Evolutionary conservation across 2,888 invertebrate genomes (phyloP).

Genomic region (Morpho achilles): DNA sequence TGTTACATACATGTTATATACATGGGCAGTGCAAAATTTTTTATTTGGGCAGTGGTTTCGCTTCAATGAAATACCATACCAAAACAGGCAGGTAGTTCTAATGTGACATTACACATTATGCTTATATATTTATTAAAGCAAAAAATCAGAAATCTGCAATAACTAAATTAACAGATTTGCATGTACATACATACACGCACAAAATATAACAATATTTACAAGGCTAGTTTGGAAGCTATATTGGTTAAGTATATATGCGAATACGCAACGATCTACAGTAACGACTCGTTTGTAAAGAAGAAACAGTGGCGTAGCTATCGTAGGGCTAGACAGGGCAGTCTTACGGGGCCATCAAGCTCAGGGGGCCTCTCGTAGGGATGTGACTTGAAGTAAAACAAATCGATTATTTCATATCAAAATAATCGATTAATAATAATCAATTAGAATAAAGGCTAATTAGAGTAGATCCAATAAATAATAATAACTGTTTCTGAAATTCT

Average conservation of each 20-base stretch:
- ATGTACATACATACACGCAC: background rate
- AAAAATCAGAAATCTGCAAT: background rate
- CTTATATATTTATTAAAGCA: background rate
- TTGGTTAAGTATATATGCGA: background rate
- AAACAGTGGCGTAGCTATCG: too few relatives aligned
- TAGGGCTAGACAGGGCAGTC: too few relatives aligned
- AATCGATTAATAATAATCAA: too few relatives aligned
- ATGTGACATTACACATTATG: background rate
- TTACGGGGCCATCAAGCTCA: too few relatives aligned
- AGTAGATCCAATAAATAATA: too few relatives aligned
- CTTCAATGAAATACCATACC: constrained; percentile 3
- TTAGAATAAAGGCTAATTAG: too few relatives aligned
- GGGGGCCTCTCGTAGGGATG: too few relatives aligned
- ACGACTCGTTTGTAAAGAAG: too few relatives aligned
- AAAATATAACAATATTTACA: constrained; percentile 3
- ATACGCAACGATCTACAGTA: background rate
- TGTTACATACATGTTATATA: too few relatives aligned
- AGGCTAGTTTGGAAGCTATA: background rate
- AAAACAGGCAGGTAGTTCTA: constrained; percentile 4
- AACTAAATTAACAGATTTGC: background rate
- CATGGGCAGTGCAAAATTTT: constrained; percentile 14
- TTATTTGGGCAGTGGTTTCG: constrained; percentile 10
- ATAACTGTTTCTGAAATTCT: too few relatives aligned
- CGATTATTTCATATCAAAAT: too few relatives aligned
- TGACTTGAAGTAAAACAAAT: too few relatives aligned